Percentiles rank a stretch among this genome's conserved stretches.
These are phyloP conservation scores for Oplegnathus fasciatus DNA, from an alignment of 2,113 vertebrate genomes.

Conservation along the genomic window DNA sequence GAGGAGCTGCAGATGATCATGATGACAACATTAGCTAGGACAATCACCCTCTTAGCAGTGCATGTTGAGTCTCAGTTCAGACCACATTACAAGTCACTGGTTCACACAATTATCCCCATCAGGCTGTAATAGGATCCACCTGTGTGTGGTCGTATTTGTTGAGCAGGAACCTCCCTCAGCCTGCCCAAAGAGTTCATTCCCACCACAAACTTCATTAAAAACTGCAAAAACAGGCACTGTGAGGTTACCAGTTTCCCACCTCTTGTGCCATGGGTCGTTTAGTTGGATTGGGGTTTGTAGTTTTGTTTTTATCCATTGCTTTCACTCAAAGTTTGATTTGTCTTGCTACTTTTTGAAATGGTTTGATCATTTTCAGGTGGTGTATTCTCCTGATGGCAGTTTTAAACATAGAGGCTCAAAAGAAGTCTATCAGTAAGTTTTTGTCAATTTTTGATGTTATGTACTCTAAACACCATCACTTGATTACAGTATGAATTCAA, in stretches of 20 bases:
- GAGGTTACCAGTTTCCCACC: background rate
- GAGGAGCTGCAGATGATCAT: background rate
- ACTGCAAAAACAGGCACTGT: background rate
- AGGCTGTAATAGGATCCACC: slow-evolving; percentile 68
- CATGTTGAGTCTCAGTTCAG: background rate
- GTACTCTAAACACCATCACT: background rate
- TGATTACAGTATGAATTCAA: background rate
- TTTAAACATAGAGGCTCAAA: slow-evolving; percentile 46
- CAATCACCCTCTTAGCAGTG: background rate
- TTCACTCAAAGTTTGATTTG: background rate
- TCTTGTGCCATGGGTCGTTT: slow-evolving; percentile 60
- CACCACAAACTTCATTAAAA: background rate
- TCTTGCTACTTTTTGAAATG: background rate
- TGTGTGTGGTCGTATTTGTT: slow-evolving; percentile 49
- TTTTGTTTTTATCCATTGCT: background rate
- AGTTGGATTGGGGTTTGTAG: slow-evolving; percentile 64
- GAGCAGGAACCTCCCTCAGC: background rate
- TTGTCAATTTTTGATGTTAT: background rate
- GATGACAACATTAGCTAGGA: background rate
- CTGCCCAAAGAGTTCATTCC: background rate
- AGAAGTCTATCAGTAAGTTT: slow-evolving; percentile 61
- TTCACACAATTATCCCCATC: slow-evolving; percentile 37
- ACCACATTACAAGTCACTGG: background rate
- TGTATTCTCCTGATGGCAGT: slow-evolving; percentile 52
- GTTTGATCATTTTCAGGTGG: slow-evolving; percentile 65